These are phyloP conservation scores for Eurypyga helias DNA, from an alignment of 2,113 vertebrate genomes.

Conservation along the genomic window DNA sequence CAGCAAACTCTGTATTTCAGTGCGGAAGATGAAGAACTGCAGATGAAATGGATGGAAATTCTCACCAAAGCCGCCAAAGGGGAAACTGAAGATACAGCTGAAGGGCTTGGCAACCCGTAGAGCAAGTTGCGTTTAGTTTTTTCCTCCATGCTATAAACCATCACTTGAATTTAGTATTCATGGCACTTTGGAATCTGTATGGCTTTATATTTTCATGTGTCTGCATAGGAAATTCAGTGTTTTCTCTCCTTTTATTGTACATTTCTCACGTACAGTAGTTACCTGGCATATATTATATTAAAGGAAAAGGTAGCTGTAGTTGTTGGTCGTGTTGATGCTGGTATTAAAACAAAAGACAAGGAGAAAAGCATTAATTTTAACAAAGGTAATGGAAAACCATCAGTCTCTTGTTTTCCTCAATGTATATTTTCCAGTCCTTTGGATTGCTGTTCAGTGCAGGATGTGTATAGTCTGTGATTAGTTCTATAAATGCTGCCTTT, in stretches of 20 bases:
- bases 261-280: constrained; percentile 60
- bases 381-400: constrained; percentile 32
- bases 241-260: constrained; percentile 52
- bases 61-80: constrained; percentile 79
- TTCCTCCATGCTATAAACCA: constrained; percentile 74
- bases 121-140: constrained; percentile 25
- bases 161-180: constrained; percentile 87
- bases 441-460: constrained; percentile 75
- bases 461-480: constrained; percentile 85
- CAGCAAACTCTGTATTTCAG: constrained; percentile 85
- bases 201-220: constrained; percentile 72
- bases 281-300: constrained; percentile 48
- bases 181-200: constrained; percentile 84
- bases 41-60: constrained; percentile 84
- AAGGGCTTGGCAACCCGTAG: constrained; percentile 71
- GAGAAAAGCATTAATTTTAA: constrained; percentile 62
- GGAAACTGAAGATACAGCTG: constrained; percentile 61
- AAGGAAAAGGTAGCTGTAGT: constrained; percentile 58
- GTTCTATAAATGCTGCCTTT: constrained; percentile 77
- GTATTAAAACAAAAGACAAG: constrained; percentile 31
- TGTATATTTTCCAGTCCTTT: constrained; percentile 73
- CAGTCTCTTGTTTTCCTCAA: constrained; percentile 69
- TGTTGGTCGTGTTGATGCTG: constrained; percentile 48
- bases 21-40: constrained; percentile 81
- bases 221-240: constrained; percentile 51